Conservation (phyloP, 2,888 invertebrate species). For the Deilephila porcellus region DNA sequence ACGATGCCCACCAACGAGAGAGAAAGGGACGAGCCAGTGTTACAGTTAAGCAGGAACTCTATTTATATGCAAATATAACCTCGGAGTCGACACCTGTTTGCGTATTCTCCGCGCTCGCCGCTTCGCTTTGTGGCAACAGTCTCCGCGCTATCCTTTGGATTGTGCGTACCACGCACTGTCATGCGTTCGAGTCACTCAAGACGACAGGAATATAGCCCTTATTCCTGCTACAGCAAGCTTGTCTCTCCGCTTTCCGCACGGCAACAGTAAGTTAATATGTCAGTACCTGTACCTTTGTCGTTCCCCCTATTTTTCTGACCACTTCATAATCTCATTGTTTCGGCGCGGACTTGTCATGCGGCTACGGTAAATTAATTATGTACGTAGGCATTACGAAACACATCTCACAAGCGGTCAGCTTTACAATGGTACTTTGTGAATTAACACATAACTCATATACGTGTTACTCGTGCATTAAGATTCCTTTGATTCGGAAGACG, state of each 20-base stretch:
- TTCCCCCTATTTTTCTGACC: constrained; percentile 51
- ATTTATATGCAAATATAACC: constrained; percentile 85
- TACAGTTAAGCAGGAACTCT: constrained; percentile 85
- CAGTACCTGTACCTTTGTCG: constrained; percentile 50
- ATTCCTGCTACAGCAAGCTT: constrained; percentile 38
- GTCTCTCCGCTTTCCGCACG: background rate
- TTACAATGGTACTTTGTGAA: constrained; percentile 19
- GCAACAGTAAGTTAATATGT: constrained; percentile 42
- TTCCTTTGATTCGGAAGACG: constrained; percentile 21
- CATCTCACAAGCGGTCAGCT: constrained; percentile 9
- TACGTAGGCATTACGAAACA: constrained; percentile 42
- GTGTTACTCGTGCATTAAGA: constrained; percentile 18
- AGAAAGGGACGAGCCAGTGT: constrained; percentile 78
- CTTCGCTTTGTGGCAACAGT: constrained; percentile 77
- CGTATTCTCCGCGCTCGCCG: constrained; percentile 79
- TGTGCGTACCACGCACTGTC: constrained; percentile 1
- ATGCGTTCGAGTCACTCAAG: background rate
- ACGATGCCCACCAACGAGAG: constrained; percentile 63
- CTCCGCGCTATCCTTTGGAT: constrained; percentile 74
- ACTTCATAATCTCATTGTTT: constrained; percentile 52
- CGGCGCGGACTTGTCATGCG: constrained; percentile 47
- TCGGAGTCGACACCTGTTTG: constrained; percentile 84
- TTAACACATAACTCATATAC: constrained; percentile 21
- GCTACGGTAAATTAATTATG: constrained; percentile 53
- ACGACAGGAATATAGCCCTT: constrained; percentile 46